phyloP scores from a whole-genome alignment of 2,113 vertebrate genomes.

The Alaudala cheleensis region DNA sequence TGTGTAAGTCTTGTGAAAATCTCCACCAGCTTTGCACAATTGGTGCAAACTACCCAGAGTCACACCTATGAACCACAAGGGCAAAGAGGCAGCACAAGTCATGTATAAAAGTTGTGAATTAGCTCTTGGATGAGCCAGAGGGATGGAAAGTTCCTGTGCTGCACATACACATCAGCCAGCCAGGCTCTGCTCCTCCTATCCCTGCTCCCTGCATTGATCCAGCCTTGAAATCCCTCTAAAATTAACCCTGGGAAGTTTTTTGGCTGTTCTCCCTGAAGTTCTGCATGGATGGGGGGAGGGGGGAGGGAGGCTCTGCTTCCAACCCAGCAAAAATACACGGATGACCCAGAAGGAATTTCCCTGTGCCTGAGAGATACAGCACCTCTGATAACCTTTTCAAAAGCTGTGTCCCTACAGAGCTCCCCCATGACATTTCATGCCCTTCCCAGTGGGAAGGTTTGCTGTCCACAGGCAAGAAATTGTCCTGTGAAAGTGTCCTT shows the following conservation, averaged over 20 bases:
- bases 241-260: neutral
- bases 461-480: neutral
- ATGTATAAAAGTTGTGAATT: rapidly evolving
- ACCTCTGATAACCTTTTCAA: neutral
- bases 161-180: rapidly evolving
- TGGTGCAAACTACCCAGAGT: neutral
- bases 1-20: neutral
- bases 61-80: rapidly evolving
- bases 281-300: neutral
- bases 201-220: neutral
- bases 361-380: too few relatives aligned
- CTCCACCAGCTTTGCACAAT: neutral
- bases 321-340: rapidly evolving
- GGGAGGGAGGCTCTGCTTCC: neutral
- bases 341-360: neutral
- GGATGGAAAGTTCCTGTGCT: neutral
- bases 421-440: rapidly evolving
- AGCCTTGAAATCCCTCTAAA: neutral
- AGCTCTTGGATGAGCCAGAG: neutral
- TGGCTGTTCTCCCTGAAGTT: neutral
- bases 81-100: neutral
- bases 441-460: neutral
- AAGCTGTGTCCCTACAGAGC: neutral
- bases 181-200: neutral
- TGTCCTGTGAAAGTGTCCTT: neutral